Base-by-base conservation (phyloP, 2,113 vertebrate species). In the Pandion haliaetus region DNA sequence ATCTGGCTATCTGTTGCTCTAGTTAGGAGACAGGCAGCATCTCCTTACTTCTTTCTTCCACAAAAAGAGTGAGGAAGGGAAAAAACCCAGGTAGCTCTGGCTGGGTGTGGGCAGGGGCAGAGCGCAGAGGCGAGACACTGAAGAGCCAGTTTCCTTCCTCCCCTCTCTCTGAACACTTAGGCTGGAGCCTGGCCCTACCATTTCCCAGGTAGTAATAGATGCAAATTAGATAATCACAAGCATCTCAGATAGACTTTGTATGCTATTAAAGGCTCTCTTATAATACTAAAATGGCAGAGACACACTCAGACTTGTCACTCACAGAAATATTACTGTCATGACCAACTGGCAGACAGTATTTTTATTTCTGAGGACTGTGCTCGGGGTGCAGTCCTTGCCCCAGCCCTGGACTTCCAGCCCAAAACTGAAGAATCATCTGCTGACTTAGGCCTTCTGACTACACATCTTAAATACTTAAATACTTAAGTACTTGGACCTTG, bases 51-150 rank as follows among this genome's bases (percentile, higher is more conserved):
- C 54, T 54, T 69, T 42, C 67, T 70, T 62, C 50, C 83, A 38
- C 3, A 31, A 24, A 23, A 47, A 24, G 25, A 47, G 17, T 6
- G 66, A 61, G 67, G 24, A 49, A 71, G 14, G 47, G 15, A 74
- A 11, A 84, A 71, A 2, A 17, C 7, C 25, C 16, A n/a, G 59
- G 38, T 55, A 71, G 24, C 24, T 58, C 20, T 81, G 82, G 12
- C 38, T 69, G 76, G 44, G 62, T 4, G 24, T 49, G 31, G 76
- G 84, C 81, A 93, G 81, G 19, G 69, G 17, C 58, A 95, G 66
- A 52, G 25, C 5, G 1, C 1, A 0, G n/a, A 45, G 38, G 42
- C 0, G 2, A 81, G 94, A 81, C 0, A 7, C 70, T 65, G 49
- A 86, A 71, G 32, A 54, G 42, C 58, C 40, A 40, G n/a, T 42